Percentiles rank a stretch among this genome's conserved stretches.
phyloP scores from a whole-genome alignment of 2,797 vertebrate species.

The Takifugu rubripes region DNA sequence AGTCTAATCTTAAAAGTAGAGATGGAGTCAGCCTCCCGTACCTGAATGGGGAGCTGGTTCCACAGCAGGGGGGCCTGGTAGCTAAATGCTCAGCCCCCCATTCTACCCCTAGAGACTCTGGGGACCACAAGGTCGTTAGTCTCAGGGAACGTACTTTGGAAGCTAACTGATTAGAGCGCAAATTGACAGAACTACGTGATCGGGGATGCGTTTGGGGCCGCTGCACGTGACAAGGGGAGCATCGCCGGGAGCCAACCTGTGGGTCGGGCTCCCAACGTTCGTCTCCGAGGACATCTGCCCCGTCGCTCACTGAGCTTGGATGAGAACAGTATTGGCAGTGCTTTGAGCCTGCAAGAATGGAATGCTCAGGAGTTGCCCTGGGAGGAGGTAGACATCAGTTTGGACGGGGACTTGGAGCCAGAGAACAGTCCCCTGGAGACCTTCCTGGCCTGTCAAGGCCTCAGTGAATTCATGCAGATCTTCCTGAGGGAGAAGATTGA shows the following conservation, averaged over 20 bases:
- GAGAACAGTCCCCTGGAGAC: slow-evolving; percentile 87
- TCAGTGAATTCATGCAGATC: slow-evolving; percentile 83
- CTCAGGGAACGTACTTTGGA: too few relatives aligned
- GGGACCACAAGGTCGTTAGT: too few relatives aligned
- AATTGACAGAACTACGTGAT: slow-evolving; percentile 76
- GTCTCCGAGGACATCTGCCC: slow-evolving; percentile 72
- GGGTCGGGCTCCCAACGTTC: slow-evolving; percentile 63
- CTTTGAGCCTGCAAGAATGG: slow-evolving; percentile 84
- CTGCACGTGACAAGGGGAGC: slow-evolving; percentile 63
- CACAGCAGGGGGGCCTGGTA: too few relatives aligned
- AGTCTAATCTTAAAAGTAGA: too few relatives aligned
- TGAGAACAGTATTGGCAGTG: slow-evolving; percentile 85
- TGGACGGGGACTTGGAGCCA: slow-evolving; percentile 78
- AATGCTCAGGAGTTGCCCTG: slow-evolving; percentile 83
- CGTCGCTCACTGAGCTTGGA: slow-evolving; percentile 83
- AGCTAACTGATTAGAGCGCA: too few relatives aligned
- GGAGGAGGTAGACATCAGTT: slow-evolving; percentile 82
- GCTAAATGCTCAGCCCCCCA: too few relatives aligned
- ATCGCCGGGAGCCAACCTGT: slow-evolving; percentile 59
- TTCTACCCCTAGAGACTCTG: too few relatives aligned
- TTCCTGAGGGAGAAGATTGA: slow-evolving; percentile 90
- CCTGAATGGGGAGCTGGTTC: too few relatives aligned
- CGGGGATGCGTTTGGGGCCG: slow-evolving; percentile 76
- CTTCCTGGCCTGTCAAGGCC: slow-evolving; percentile 86
- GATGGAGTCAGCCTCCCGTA: too few relatives aligned